These are phyloP conservation scores for Ptilodon capucinus DNA, from an alignment of 2,888 invertebrate species.

Conservation along the genomic window DNA sequence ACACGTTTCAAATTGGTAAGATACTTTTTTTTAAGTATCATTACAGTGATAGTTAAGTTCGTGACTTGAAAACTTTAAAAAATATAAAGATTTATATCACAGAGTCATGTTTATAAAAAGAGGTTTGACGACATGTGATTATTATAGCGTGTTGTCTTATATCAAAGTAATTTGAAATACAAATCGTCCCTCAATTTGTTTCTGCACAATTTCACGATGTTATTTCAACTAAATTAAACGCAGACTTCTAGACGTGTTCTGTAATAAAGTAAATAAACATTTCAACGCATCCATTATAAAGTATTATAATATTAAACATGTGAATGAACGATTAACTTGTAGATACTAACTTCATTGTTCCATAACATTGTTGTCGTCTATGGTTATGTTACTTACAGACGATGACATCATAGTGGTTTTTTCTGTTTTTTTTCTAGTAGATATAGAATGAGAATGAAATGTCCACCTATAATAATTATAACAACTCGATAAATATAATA, in stretches of 20 bases:
- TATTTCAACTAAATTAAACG: slow-evolving; percentile 2
- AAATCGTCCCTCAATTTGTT: slow-evolving; percentile 14
- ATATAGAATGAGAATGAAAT: too few species aligned
- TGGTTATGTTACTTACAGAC: too few species aligned
- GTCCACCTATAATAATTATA: too few species aligned
- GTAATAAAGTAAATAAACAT: neutral
- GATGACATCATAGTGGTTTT: too few species aligned
- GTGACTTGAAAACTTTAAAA: slow-evolving; percentile 15
- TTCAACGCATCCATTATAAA: neutral
- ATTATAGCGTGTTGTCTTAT: neutral
- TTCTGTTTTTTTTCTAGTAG: too few species aligned
- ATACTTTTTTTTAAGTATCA: neutral
- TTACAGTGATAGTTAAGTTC: slow-evolving; percentile 7
- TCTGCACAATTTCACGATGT: slow-evolving; percentile 8
- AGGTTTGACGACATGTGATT: neutral
- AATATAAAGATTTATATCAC: slow-evolving; percentile 16
- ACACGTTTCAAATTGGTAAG: neutral
- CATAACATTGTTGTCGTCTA: too few species aligned
- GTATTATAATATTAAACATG: too few species aligned
- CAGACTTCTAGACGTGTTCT: neutral
- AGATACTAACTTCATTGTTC: too few species aligned
- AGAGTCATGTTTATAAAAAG: neutral
- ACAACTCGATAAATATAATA: too few species aligned
- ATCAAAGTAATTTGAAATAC: neutral
- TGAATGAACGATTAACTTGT: too few species aligned